Conservation (phyloP, 2,797 vertebrate genomes). For the Argya squamiceps region DNA sequence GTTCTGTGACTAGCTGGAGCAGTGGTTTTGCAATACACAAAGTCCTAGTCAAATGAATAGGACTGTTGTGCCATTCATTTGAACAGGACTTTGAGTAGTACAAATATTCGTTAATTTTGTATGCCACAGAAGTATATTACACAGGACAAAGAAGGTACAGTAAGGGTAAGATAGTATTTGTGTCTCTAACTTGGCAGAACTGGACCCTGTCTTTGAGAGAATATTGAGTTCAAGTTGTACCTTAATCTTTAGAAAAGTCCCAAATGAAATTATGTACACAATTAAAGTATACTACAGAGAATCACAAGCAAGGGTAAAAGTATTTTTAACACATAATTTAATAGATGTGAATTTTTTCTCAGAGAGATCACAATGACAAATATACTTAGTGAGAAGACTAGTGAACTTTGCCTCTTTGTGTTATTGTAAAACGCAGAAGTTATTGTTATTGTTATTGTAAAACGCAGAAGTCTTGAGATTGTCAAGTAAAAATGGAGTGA, state of each 20-base stretch:
- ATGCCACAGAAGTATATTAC: conserved; percentile 26
- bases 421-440: neutral
- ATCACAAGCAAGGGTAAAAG: conserved; percentile 7
- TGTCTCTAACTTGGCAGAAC: neutral
- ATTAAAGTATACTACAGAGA: neutral
- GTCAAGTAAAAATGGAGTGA: neutral
- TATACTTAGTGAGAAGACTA: neutral
- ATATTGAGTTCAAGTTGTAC: conserved; percentile 1
- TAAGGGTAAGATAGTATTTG: neutral
- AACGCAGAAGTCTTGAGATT: neutral
- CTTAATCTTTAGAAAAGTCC: conserved; percentile 7
- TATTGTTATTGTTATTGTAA: conserved; percentile 6
- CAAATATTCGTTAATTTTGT: conserved; percentile 65
- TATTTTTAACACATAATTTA: conserved; percentile 1
- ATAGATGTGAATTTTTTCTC: conserved; percentile 1
- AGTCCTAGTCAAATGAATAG: conserved; percentile 57
- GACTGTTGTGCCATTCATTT: conserved; percentile 43
- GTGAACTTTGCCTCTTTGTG: neutral
- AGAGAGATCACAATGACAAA: neutral
- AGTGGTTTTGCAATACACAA: conserved; percentile 53
- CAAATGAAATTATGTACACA: neutral
- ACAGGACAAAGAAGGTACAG: neutral
- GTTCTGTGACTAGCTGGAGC: conserved; percentile 37
- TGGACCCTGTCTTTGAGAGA: neutral
- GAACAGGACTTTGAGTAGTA: conserved; percentile 28